These are phyloP conservation scores for Phataginus tetradactyla DNA, from an alignment of 2,797 vertebrate genomes.

Conservation along the genomic window DNA sequence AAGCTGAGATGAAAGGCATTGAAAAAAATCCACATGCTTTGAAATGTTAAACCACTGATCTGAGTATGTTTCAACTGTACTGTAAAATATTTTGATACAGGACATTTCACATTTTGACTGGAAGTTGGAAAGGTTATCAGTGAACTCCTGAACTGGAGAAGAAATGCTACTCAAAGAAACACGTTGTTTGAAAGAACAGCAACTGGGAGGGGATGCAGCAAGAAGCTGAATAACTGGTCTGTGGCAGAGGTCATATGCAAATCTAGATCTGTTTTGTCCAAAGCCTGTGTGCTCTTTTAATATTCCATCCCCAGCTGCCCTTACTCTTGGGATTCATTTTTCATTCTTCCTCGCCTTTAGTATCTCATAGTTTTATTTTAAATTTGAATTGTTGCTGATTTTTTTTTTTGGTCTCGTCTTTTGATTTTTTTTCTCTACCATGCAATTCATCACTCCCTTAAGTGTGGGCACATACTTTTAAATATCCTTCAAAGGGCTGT, in stretches of 20 bases:
- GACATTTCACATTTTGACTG: neutral
- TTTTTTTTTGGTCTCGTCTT: neutral
- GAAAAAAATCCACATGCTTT: neutral
- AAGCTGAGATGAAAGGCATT: neutral
- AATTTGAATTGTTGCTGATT: neutral
- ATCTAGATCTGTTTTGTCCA: neutral
- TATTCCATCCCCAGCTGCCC: neutral
- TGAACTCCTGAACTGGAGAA: neutral
- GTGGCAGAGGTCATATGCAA: neutral
- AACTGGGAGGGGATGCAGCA: neutral
- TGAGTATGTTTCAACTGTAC: neutral
- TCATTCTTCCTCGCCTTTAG: neutral
- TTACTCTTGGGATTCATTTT: neutral
- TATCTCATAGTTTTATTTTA: constrained; percentile 15
- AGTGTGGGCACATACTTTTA: neutral
- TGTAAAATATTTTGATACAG: neutral
- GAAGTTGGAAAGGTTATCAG: neutral
- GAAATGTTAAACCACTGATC: neutral
- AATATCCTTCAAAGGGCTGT: neutral
- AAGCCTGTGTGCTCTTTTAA: neutral
- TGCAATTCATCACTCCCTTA: neutral
- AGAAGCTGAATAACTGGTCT: neutral
- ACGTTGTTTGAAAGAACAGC: neutral
- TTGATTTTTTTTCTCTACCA: neutral
- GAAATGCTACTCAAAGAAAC: constrained; percentile 6